These are phyloP conservation scores for Brachypteracias leptosomus DNA, from an alignment of 2,113 vertebrate genomes.

Conservation along the genomic window DNA sequence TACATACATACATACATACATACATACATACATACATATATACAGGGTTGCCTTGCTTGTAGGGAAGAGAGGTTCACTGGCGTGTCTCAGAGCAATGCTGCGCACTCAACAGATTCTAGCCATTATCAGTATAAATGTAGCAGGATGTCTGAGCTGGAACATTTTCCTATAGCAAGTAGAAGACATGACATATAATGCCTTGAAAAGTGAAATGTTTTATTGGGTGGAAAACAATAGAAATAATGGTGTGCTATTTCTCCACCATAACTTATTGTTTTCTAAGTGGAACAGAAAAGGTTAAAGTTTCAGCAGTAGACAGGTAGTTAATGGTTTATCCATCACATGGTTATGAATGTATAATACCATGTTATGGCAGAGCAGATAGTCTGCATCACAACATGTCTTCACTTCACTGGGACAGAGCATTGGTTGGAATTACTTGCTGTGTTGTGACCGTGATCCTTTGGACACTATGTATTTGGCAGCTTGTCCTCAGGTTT, in stretches of 20 bases:
- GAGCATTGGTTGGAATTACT: neutral
- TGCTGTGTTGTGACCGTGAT: neutral
- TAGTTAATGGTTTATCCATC: slow-evolving; percentile 12
- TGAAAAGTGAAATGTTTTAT: neutral
- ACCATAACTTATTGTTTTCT: neutral
- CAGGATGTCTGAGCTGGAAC: neutral
- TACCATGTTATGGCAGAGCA: neutral
- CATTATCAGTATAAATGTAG: neutral
- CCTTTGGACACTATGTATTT: slow-evolving; percentile 5
- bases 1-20: rapidly evolving
- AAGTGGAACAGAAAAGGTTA: neutral
- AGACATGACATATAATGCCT: neutral
- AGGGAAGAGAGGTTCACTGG: neutral
- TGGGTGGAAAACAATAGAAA: neutral
- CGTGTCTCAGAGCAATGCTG: neutral
- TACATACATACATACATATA: rapidly evolving
- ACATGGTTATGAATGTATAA: neutral
- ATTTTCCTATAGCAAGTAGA: neutral
- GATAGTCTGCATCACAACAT: neutral
- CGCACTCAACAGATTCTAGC: neutral
- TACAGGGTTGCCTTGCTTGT: neutral
- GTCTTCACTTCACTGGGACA: neutral
- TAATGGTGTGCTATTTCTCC: neutral
- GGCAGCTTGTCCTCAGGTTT: slow-evolving; percentile 18
- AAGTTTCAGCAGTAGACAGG: neutral